Evolutionary conservation across 2,888 invertebrate genomes (phyloP).

Genomic region (Tinea pellionella): DNA sequence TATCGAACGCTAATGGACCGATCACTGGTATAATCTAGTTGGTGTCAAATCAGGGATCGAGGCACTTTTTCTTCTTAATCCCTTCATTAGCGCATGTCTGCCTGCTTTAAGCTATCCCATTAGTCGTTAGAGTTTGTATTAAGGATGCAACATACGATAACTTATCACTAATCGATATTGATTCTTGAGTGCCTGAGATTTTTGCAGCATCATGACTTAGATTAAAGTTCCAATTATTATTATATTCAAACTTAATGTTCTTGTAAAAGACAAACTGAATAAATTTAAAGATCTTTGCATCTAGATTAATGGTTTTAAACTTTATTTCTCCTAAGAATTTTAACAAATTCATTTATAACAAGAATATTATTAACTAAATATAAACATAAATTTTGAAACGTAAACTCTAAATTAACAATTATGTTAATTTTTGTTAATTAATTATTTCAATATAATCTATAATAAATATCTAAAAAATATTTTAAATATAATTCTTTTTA

Average conservation of each 20-base stretch:
- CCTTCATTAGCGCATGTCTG: slow-evolving; percentile 49
- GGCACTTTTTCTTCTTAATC: slow-evolving; percentile 58
- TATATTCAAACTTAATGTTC: not conserved
- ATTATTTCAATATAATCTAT: too few relatives aligned
- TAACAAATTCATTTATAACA: too few relatives aligned
- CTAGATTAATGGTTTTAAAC: too few relatives aligned
- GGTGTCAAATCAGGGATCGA: slow-evolving; percentile 28
- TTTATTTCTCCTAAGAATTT: too few relatives aligned
- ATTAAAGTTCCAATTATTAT: not conserved
- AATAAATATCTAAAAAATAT: too few relatives aligned
- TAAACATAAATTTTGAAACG: too few relatives aligned
- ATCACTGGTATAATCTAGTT: slow-evolving; percentile 49
- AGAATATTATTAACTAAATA: too few relatives aligned
- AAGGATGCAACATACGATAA: not conserved
- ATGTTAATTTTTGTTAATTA: too few relatives aligned
- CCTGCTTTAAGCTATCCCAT: slow-evolving; percentile 29
- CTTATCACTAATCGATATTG: not conserved
- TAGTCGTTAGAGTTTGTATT: slow-evolving; percentile 4
- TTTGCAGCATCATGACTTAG: not conserved
- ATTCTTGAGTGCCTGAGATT: not conserved
- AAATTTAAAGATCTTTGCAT: too few relatives aligned
- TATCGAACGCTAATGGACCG: slow-evolving; percentile 57
- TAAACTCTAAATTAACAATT: too few relatives aligned
- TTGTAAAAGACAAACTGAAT: too few relatives aligned
- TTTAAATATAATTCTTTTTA: too few relatives aligned